phyloP scores from a whole-genome alignment of 2,113 vertebrate species.

The Sceloporus undulatus region DNA sequence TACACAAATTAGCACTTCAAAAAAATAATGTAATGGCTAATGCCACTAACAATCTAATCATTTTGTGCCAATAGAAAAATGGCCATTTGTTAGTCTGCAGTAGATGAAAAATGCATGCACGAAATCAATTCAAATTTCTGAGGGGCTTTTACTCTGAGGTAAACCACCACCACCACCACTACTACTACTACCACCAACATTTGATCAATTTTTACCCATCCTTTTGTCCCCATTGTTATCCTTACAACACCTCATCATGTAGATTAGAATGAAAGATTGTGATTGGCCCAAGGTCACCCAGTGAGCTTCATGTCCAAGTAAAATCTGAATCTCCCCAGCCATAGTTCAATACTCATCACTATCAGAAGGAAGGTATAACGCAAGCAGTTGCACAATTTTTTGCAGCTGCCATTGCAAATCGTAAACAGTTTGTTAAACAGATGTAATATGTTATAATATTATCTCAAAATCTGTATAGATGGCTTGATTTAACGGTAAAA shows the following conservation, averaged over 20 bases:
- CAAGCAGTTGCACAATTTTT: no score
- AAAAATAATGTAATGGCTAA: conserved; percentile 12
- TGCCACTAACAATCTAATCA: background rate
- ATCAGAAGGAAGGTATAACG: no score
- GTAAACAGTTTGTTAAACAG: no score
- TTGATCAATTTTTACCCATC: background rate
- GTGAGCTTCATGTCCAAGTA: background rate
- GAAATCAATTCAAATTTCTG: background rate
- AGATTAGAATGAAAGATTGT: background rate
- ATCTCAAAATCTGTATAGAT: no score
- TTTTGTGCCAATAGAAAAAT: background rate
- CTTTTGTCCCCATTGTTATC: background rate
- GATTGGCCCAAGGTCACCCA: background rate
- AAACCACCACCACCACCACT: no score
- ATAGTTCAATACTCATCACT: background rate
- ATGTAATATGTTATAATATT: no score
- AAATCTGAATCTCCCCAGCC: background rate
- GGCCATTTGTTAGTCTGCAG: background rate
- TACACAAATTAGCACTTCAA: background rate
- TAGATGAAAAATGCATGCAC: background rate
- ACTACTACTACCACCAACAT: no score
- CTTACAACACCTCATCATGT: background rate
- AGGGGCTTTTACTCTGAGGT: no score
- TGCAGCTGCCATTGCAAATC: no score
- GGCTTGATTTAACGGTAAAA: no score